Evolutionary conservation across 2,113 vertebrate genomes (phyloP).

Genomic region (Strix uralensis): DNA sequence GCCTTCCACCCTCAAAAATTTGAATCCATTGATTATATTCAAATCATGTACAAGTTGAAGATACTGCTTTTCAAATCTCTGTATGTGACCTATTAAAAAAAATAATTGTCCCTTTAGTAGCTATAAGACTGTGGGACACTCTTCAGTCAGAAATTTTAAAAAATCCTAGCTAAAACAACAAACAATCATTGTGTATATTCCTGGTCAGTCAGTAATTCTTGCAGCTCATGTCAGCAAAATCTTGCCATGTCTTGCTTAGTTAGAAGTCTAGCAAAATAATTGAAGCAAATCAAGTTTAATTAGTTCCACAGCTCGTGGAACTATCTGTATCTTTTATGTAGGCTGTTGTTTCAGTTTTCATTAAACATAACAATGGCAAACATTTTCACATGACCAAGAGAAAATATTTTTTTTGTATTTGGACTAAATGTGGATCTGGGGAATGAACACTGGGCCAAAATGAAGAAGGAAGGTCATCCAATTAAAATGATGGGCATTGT

Average conservation of each 20-base stretch:
- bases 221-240: not conserved
- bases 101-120: not conserved
- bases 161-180: not conserved
- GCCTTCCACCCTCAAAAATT: not conserved
- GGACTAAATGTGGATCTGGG: not conserved
- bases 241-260: not conserved
- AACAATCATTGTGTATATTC: not conserved
- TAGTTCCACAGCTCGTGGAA: not conserved
- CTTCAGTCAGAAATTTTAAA: not conserved
- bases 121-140: not conserved
- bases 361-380: not conserved
- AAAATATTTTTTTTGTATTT: not conserved
- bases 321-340: not conserved
- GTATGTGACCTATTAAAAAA: not conserved
- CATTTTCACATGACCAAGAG: not conserved
- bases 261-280: not conserved
- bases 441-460: not conserved
- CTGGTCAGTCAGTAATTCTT: not conserved
- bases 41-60: not conserved
- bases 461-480: not conserved
- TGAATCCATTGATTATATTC: not conserved
- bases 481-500: not conserved
- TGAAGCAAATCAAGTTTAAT: not conserved
- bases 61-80: not conserved
- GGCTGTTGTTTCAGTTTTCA: not conserved